Percentiles rank a stretch among this genome's conserved stretches.
Conservation (phyloP, 2,113 vertebrate species). For the Murina feae region DNA sequence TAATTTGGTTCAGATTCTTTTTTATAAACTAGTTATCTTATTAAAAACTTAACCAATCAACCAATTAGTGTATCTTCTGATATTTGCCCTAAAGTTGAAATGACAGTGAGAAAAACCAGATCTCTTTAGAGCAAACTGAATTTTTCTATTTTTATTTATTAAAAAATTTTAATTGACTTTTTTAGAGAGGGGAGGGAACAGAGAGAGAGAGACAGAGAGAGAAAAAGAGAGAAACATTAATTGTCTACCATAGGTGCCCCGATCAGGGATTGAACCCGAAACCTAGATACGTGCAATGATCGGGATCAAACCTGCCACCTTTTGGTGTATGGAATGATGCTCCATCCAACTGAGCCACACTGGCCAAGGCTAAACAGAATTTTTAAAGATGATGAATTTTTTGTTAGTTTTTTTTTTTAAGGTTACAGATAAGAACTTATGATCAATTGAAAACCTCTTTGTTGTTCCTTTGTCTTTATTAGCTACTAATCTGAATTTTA, state of each 20-base stretch:
- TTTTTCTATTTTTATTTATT: not conserved
- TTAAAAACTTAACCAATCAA: constrained; percentile 40
- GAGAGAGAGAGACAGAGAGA: too few species aligned
- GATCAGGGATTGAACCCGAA: not conserved
- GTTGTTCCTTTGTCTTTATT: constrained; percentile 67
- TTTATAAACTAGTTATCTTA: constrained; percentile 11
- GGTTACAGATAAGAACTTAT: constrained; percentile 86
- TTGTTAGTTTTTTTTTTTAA: constrained; percentile 18
- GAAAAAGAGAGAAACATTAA: not conserved
- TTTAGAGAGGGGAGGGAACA: not conserved
- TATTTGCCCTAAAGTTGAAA: constrained; percentile 20
- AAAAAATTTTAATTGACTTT: not conserved
- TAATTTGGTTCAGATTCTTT: constrained; percentile 46
- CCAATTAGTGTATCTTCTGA: not conserved
- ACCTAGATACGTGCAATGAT: not conserved
- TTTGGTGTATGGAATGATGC: not conserved
- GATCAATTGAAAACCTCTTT: constrained; percentile 84
- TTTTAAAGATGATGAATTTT: constrained; percentile 32
- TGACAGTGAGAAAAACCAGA: not conserved
- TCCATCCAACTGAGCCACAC: not conserved
- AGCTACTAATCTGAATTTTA: constrained; percentile 76
- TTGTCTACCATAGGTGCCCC: not conserved
- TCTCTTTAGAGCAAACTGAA: constrained; percentile 14
- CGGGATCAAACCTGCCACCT: not conserved
- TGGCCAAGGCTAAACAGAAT: not conserved